phyloP scores from a whole-genome alignment of 2,113 vertebrate species.

The Mormyrus lacerda region DNA sequence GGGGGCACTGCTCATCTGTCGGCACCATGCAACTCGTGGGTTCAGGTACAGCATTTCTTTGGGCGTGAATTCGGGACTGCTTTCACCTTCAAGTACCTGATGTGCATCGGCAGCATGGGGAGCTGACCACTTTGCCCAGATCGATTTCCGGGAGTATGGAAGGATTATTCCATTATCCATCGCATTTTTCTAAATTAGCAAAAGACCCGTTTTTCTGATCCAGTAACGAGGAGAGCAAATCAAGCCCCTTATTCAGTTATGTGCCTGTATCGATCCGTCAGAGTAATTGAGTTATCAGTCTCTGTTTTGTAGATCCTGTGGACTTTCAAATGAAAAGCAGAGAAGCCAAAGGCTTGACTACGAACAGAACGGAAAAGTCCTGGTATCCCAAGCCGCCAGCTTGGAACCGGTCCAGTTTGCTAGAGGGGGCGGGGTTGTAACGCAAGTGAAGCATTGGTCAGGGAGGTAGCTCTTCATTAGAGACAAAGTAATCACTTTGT shows the following conservation, averaged over 20 bases:
- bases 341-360: neutral
- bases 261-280: neutral
- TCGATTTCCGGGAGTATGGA: neutral
- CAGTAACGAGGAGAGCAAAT: neutral
- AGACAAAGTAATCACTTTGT: neutral
- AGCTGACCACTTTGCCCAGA: neutral
- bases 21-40: neutral
- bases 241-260: neutral
- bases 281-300: neutral
- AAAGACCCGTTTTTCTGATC: neutral
- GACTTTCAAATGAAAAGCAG: neutral
- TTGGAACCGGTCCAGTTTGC: neutral
- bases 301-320: neutral
- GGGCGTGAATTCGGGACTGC: no score
- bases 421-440: neutral
- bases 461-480: neutral
- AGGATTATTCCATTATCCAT: neutral
- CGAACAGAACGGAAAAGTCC: neutral
- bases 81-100: neutral
- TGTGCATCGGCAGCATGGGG: neutral
- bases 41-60: neutral
- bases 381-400: neutral
- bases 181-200: slow-evolving; percentile 6
- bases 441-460: neutral
- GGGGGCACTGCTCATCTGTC: neutral